phyloP scores from a whole-genome alignment of 2,113 vertebrate species.

The Cinclus cinclus region DNA sequence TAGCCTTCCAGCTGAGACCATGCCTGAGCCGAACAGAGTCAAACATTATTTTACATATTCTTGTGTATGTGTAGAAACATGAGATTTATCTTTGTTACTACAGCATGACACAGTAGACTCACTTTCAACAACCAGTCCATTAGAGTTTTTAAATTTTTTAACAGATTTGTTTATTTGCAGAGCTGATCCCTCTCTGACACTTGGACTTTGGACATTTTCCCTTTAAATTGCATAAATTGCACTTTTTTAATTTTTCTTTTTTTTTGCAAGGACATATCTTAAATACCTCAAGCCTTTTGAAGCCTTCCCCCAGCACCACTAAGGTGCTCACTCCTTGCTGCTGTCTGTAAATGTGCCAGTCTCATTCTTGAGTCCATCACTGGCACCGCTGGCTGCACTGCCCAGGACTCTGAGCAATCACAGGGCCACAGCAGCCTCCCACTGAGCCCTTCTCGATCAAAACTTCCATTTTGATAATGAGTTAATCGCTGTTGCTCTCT shows the following conservation, averaged over 20 bases:
- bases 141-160: not conserved
- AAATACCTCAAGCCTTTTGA: not conserved
- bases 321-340: not conserved
- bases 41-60: not conserved
- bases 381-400: accelerated
- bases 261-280: not conserved
- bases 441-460: not conserved
- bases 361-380: not conserved
- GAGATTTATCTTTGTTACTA: not conserved
- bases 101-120: not conserved
- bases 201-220: not conserved
- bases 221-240: not conserved
- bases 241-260: not conserved
- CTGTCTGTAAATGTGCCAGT: not conserved
- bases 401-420: not conserved
- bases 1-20: not conserved
- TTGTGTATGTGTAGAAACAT: not conserved
- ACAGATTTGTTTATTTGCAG: not conserved
- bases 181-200: not conserved
- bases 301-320: not conserved
- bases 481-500: not conserved
- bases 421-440: not conserved
- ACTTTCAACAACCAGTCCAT: not conserved
- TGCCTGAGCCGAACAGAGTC: not conserved
- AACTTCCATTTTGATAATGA: conserved; percentile 31